A percentile compares a stretch with the other conserved stretches of the same genome.
These are phyloP conservation scores for Limanda limanda DNA, from an alignment of 2,113 vertebrate species.

Conservation along the genomic window DNA sequence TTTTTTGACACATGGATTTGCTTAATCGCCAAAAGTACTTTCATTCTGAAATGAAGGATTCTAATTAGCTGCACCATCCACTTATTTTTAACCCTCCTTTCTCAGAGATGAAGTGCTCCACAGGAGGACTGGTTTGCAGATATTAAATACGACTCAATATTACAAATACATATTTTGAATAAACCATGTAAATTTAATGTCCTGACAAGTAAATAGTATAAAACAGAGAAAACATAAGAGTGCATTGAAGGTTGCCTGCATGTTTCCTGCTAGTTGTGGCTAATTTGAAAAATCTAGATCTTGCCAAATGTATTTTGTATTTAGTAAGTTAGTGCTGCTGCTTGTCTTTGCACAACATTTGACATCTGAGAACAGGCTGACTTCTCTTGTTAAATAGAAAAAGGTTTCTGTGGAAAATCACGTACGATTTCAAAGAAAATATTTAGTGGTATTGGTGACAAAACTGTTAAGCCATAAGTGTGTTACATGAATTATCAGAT, in stretches of 20 bases:
- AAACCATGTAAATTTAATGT: neutral
- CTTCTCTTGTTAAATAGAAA: neutral
- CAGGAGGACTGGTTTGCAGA: neutral
- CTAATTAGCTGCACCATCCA: neutral
- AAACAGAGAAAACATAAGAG: neutral
- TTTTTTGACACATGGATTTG: neutral
- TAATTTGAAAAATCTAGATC: neutral
- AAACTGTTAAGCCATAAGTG: neutral
- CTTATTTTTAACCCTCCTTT: neutral
- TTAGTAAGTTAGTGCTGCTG: no score
- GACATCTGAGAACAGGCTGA: neutral
- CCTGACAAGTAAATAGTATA: neutral
- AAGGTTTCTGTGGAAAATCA: neutral
- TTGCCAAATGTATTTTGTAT: no score
- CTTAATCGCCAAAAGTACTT: neutral
- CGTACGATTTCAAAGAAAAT: neutral
- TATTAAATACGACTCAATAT: neutral
- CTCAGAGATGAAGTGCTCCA: neutral
- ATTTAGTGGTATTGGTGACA: neutral
- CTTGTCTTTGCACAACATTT: neutral
- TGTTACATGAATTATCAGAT: neutral
- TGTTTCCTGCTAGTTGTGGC: neutral
- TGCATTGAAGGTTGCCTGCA: neutral
- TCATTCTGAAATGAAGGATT: neutral
- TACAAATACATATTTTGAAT: no score